A percentile compares a stretch with the other conserved stretches of the same genome.
These are phyloP conservation scores for Dysdera silvatica DNA, from an alignment of 1,140 invertebrate species.

Conservation along the genomic window DNA sequence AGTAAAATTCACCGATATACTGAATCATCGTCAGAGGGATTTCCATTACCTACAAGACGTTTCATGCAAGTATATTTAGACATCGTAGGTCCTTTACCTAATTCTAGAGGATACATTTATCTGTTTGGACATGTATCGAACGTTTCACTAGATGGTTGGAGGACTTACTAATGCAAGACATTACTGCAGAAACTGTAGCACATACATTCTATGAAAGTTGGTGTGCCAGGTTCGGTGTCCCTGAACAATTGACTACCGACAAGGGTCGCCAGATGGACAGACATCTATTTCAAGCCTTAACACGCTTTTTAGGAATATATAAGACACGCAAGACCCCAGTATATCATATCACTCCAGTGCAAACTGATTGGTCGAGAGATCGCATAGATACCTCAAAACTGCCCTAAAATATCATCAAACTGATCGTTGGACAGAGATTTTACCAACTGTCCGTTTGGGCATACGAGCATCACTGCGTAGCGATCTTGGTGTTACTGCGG, in stretches of 20 bases:
- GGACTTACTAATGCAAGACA: conserved; percentile 37
- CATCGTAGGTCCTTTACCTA: conserved; percentile 40
- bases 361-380: conserved; percentile 37
- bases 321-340: conserved; percentile 27
- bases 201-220: conserved; percentile 36
- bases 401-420: conserved; percentile 25
- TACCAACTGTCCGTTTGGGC: conserved; percentile 42
- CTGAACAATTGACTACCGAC: conserved; percentile 40
- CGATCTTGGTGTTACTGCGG: conserved; percentile 26
- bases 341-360: conserved; percentile 30
- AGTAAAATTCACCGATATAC: conserved; percentile 31
- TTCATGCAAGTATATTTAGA: conserved; percentile 2
- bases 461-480: conserved; percentile 33
- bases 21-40: conserved; percentile 25
- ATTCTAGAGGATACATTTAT: conserved; percentile 25
- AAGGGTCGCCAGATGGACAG: conserved; percentile 41
- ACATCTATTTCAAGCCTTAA: conserved; percentile 18
- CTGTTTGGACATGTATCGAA: conserved; percentile 45
- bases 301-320: conserved; percentile 23
- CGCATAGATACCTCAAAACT: conserved; percentile 44
- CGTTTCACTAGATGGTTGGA: conserved; percentile 45
- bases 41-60: conserved; percentile 17
- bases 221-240: conserved; percentile 41
- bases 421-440: conserved; percentile 36
- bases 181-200: conserved; percentile 37